Percentiles rank a stretch among this genome's conserved stretches.
phyloP scores from a whole-genome alignment of 2,888 invertebrate genomes.

The Odiellus spinosus region DNA sequence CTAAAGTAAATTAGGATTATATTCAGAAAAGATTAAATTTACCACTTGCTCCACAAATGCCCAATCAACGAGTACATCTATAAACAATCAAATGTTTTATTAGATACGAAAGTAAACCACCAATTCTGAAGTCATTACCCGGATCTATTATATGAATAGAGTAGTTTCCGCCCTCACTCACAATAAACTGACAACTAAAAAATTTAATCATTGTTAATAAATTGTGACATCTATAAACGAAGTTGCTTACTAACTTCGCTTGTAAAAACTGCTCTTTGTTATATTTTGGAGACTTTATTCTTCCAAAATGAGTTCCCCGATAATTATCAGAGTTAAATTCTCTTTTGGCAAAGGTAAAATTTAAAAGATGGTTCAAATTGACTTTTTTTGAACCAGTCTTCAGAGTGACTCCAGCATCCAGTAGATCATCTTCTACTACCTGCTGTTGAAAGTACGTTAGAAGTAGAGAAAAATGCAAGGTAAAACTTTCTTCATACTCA shows the following conservation, averaged over 20 bases:
- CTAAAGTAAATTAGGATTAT: too few relatives aligned
- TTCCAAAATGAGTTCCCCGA: constrained; percentile 7
- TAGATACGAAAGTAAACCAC: too few relatives aligned
- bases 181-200: constrained; percentile 79
- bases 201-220: not conserved
- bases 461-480: not conserved
- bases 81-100: too few relatives aligned
- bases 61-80: constrained; percentile 63
- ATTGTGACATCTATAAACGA: too few relatives aligned
- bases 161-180: constrained; percentile 64
- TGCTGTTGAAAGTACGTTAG: not conserved
- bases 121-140: constrained; percentile 39
- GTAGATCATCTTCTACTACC: constrained; percentile 7
- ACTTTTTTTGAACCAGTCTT: constrained; percentile 54
- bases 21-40: too few relatives aligned
- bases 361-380: constrained; percentile 82
- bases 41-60: constrained; percentile 81
- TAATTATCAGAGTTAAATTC: constrained; percentile 23
- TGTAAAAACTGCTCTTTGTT: constrained; percentile 87
- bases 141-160: constrained; percentile 60
- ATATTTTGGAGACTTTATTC: constrained; percentile 40
- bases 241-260: constrained; percentile 58
- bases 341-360: constrained; percentile 66
- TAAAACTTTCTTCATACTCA: not conserved
- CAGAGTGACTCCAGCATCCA: not conserved